Percentiles rank a stretch among this genome's conserved stretches.
Evolutionary conservation across 92 coral and sea anemone species (phyloP).

Genomic region (Paragorgia papillata): DNA sequence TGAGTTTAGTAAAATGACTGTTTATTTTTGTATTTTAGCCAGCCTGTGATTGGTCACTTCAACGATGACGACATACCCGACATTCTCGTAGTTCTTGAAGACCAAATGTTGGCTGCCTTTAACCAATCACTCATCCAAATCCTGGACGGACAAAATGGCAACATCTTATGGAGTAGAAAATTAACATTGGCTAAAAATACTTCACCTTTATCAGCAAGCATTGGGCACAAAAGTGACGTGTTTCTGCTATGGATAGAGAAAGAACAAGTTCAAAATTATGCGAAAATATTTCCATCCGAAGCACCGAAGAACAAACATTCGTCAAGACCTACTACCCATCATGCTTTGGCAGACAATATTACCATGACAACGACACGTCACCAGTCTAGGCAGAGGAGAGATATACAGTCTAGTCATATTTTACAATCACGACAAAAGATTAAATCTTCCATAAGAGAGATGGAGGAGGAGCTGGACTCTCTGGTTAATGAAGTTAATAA

Average conservation of each 20-base stretch:
- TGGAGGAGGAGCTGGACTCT: conserved; percentile 32
- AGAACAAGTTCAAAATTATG: neutral
- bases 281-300: conserved; percentile 14
- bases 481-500: conserved; percentile 25
- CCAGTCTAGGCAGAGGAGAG: neutral
- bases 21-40: neutral
- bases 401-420: neutral
- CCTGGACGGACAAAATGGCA: conserved; percentile 31
- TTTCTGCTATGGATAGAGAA: conserved; percentile 36
- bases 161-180: conserved; percentile 35
- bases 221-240: conserved; percentile 26
- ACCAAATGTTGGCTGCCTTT: neutral
- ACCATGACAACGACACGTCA: neutral
- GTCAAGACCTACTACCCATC: neutral
- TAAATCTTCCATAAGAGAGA: neutral
- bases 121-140: conserved; percentile 38
- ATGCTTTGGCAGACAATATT: neutral
- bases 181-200: conserved; percentile 21
- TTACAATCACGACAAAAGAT: neutral
- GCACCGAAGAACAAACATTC: neutral
- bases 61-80: conserved; percentile 34
- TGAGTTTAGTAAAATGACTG: too few species aligned
- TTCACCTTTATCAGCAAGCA: conserved; percentile 14
- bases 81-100: conserved; percentile 31
- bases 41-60: conserved; percentile 43